A percentile compares a stretch with the other conserved stretches of the same genome.
phyloP scores from a whole-genome alignment of 2,113 vertebrate species.

The Columbina picui region DNA sequence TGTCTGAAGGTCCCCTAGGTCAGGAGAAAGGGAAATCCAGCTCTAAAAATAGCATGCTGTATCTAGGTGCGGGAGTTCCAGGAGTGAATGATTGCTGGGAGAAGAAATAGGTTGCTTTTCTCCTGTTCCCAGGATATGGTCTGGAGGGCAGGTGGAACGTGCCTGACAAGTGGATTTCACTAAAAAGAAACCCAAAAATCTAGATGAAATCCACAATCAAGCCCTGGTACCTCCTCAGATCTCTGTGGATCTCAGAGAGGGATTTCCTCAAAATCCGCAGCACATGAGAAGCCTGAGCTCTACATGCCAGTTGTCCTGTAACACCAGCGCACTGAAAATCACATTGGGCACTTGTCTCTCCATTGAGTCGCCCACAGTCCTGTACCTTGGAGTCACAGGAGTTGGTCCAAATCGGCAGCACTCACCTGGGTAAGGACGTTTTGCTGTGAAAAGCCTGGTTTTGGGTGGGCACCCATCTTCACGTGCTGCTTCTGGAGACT shows the following conservation, averaged over 20 bases:
- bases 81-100: background rate
- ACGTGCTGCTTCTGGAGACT: accelerated
- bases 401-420: accelerated
- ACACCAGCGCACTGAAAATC: background rate
- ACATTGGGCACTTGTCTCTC: accelerated
- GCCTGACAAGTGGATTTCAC: background rate
- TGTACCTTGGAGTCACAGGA: background rate
- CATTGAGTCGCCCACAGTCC: accelerated
- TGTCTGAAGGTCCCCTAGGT: background rate
- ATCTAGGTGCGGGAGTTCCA: constrained; percentile 6
- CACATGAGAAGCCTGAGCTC: accelerated
- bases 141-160: background rate
- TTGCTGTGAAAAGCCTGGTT: accelerated
- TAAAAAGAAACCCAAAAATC: background rate
- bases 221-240: accelerated
- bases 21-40: background rate
- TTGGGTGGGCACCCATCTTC: background rate
- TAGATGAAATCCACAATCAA: background rate
- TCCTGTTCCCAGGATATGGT: background rate
- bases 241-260: background rate
- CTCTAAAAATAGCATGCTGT: constrained; percentile 42
- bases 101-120: background rate
- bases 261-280: background rate
- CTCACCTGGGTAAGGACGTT: accelerated
- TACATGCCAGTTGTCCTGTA: background rate